Evolutionary conservation across 1,140 invertebrate genomes (phyloP).

Genomic region (Drosophila grimshawi): DNA sequence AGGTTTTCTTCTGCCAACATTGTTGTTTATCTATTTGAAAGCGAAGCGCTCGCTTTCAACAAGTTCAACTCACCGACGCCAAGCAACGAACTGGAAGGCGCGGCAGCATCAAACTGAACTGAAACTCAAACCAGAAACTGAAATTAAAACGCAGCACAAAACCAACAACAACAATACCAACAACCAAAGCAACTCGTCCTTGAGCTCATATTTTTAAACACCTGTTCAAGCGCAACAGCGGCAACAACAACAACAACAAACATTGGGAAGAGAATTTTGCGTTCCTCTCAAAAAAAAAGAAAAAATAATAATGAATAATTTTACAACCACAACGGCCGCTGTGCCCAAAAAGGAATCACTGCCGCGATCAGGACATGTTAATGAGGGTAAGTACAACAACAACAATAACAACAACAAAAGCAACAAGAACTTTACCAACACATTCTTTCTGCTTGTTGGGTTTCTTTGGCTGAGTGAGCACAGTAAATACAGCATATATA

Average conservation of each 20-base stretch:
- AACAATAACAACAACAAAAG: conserved; percentile 30
- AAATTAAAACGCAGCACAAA: conserved; percentile 30
- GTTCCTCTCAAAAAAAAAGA: neutral
- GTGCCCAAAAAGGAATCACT: conserved; percentile 75
- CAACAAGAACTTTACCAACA: neutral
- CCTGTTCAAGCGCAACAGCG: conserved; percentile 54
- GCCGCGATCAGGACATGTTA: conserved; percentile 81
- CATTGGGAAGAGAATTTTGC: conserved; percentile 23
- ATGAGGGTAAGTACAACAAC: conserved; percentile 72
- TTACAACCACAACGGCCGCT: conserved; percentile 77
- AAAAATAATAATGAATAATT: conserved; percentile 76
- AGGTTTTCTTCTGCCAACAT: conserved; percentile 18
- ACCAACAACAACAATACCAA: conserved; percentile 15
- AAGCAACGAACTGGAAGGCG: conserved; percentile 58
- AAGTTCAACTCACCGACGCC: conserved; percentile 42
- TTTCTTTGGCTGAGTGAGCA: conserved; percentile 29
- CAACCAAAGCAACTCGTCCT: conserved; percentile 54
- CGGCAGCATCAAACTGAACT: conserved; percentile 50
- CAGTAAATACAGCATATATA: neutral
- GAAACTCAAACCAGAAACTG: conserved; percentile 35
- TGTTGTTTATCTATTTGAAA: conserved; percentile 47
- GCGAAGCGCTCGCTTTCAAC: conserved; percentile 47
- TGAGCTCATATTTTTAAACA: conserved; percentile 65
- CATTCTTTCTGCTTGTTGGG: conserved; percentile 15
- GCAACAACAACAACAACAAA: conserved; percentile 25